A percentile compares a stretch with the other conserved stretches of the same genome.
These are phyloP conservation scores for Lacerta bilineata DNA, from an alignment of 2,797 vertebrate species.

Conservation along the genomic window DNA sequence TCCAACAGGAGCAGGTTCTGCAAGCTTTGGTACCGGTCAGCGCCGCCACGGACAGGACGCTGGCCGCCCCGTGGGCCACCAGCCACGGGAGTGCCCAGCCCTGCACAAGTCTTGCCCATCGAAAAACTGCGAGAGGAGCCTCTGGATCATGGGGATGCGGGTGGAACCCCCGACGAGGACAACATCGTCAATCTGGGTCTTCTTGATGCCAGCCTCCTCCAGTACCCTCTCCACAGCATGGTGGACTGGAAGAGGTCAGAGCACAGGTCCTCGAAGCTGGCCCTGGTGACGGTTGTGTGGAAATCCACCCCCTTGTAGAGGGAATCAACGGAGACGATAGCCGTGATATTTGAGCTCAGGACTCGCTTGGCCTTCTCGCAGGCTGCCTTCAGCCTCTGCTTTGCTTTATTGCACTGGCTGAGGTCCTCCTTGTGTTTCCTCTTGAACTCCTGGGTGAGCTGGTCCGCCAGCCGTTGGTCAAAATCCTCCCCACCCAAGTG, in stretches of 20 bases:
- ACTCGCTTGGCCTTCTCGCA: constrained; percentile 44
- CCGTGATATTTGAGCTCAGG: constrained; percentile 34
- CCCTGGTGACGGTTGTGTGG: constrained; percentile 36
- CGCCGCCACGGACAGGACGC: too few relatives aligned
- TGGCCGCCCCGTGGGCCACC: constrained; percentile 54
- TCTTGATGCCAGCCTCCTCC: too few relatives aligned
- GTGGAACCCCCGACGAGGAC: constrained; percentile 62
- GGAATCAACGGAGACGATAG: constrained; percentile 38
- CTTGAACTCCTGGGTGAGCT: constrained; percentile 53
- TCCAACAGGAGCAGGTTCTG: constrained; percentile 84
- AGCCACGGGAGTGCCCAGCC: too few relatives aligned
- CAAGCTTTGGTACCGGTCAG: constrained; percentile 73
- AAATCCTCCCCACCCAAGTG: constrained; percentile 64
- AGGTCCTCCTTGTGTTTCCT: constrained; percentile 47
- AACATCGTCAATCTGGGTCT: too few relatives aligned
- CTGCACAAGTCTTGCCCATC: constrained; percentile 51
- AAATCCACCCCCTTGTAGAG: constrained; percentile 63
- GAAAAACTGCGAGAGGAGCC: constrained; percentile 59
- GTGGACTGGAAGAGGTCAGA: constrained; percentile 60
- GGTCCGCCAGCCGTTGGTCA: constrained; percentile 39
- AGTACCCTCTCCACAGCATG: constrained; percentile 52
- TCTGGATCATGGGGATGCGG: constrained; percentile 60
- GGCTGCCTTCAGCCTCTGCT: constrained; percentile 38
- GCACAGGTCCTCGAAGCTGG: constrained; percentile 60
- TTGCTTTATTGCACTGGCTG: constrained; percentile 31